Percentiles rank a stretch among this genome's conserved stretches.
Evolutionary conservation across 2,888 invertebrate species (phyloP).

Genomic region (Metellina segmentata): DNA sequence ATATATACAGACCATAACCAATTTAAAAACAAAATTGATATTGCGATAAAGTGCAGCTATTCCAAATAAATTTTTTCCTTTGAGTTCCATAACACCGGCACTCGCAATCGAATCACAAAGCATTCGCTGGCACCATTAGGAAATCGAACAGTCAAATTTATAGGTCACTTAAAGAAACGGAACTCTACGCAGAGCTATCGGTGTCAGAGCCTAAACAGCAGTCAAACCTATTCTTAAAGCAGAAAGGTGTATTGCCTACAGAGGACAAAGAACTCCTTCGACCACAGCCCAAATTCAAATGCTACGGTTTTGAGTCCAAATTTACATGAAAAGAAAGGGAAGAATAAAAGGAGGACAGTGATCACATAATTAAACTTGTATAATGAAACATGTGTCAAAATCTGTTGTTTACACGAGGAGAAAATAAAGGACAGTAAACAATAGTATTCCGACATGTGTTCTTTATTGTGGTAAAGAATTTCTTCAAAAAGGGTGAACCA

Average conservation of each 20-base stretch:
- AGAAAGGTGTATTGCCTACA: conserved; percentile 36
- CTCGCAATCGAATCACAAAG: conserved; percentile 10
- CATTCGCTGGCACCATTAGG: conserved; percentile 26
- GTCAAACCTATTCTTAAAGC: conserved; percentile 25
- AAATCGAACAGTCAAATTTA: neutral
- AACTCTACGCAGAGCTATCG: conserved; percentile 22
- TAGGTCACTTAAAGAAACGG: conserved; percentile 40
- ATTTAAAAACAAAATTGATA: neutral
- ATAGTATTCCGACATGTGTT: neutral
- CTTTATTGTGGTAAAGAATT: too few species aligned
- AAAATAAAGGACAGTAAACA: neutral
- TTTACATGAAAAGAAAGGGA: conserved; percentile 1
- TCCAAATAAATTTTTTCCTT: neutral
- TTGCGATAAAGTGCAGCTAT: neutral
- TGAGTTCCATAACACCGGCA: neutral
- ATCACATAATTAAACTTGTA: neutral
- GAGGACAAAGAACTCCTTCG: conserved; percentile 39
- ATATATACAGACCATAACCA: neutral
- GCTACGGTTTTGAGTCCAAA: conserved; percentile 1
- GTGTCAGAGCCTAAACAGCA: conserved; percentile 39
- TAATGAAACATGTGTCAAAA: neutral
- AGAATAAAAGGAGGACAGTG: conserved; percentile 1
- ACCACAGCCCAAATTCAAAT: conserved; percentile 14
- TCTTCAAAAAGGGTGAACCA: too few species aligned
- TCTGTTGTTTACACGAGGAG: neutral